Evolutionary conservation across 35 echinoderm and acorn worm species (phyloP), one percentile per base, ranked within the genome.

Genomic region (Anneissia japonica): DNA sequence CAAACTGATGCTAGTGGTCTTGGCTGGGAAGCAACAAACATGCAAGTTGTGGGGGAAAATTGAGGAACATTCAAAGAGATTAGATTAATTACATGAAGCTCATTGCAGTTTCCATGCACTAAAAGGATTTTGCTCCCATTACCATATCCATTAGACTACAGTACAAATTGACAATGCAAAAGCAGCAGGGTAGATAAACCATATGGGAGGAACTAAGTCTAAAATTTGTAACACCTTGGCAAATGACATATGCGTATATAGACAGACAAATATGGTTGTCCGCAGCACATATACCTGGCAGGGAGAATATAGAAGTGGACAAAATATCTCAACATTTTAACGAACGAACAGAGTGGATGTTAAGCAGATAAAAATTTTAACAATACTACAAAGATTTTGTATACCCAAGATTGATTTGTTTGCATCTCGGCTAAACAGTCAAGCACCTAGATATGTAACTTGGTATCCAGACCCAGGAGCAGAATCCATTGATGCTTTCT

Each of bases 381-480:
- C 30, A 32, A 39, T 86, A 37, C 4, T 1, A 10, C 6, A 77
- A 11, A 0, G 16, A 28, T 86, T 76, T 39, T 31, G 36, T 38
- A 86, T 14, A 36, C 56, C 84, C 6, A 35, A 86, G 72, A 86
- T 86, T 74, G 84, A 86, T 39, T 37, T 86, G 13, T 86, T 86
- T 86, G 84, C 84, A 4, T 76, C 72, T 19, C 64, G 84, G 13
- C 38, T 40, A 39, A 86, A 39, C 41, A 32, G 5, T 39, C 84
- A 86, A 38, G 9, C 74, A 31, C 35, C 36, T 77, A 36, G 32
- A 28, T 86, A 86, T 86, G 84, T 86, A 17, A 31, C 84, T 4
- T 86, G 74, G 84, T 38, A 86, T 23, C 72, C 72, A 1, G 82
- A 84, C 19, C 82, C 82, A 84, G 36, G 39, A 39, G 84, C 84